These are phyloP conservation scores for Opisthograptis luteolata DNA, from an alignment of 2,888 invertebrate genomes.

Conservation along the genomic window DNA sequence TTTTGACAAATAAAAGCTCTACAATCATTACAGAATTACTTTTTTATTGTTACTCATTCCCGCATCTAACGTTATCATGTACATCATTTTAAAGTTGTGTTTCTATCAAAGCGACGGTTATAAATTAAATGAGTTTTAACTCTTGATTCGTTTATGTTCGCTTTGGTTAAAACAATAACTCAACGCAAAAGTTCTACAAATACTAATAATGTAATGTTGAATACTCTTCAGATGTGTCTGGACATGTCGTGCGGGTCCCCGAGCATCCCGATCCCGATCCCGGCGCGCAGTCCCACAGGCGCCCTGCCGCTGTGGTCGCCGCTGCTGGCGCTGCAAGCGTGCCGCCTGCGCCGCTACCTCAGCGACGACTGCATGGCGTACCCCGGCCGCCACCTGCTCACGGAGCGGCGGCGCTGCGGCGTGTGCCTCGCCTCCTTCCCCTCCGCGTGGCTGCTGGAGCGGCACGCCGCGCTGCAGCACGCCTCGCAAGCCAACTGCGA, in stretches of 20 bases:
- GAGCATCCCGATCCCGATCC: slow-evolving; percentile 62
- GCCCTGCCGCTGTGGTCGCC: slow-evolving; percentile 75
- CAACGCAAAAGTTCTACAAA: no score
- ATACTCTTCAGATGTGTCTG: slow-evolving; percentile 75
- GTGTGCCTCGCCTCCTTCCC: slow-evolving; percentile 95
- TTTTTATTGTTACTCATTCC: slow-evolving; percentile 53
- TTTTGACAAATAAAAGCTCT: slow-evolving; percentile 92
- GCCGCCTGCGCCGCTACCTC: slow-evolving; percentile 76
- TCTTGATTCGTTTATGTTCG: not conserved
- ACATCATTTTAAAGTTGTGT: not conserved
- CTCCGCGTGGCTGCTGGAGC: slow-evolving; percentile 93
- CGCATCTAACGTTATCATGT: slow-evolving; percentile 14
- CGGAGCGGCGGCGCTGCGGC: slow-evolving; percentile 87
- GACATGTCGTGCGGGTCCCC: slow-evolving; percentile 71
- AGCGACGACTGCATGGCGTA: slow-evolving; percentile 81
- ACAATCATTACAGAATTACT: slow-evolving; percentile 80
- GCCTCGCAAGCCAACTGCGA: slow-evolving; percentile 87
- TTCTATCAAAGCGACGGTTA: not conserved
- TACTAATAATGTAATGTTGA: not conserved
- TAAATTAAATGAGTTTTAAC: not conserved
- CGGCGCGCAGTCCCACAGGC: slow-evolving; percentile 61
- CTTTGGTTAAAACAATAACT: no score
- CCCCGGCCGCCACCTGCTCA: slow-evolving; percentile 64
- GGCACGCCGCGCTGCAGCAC: slow-evolving; percentile 93
- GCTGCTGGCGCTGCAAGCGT: slow-evolving; percentile 76